Evolutionary conservation across 2,888 invertebrate species (phyloP), one percentile per base, ranked within the genome.

Genomic region (Aplocera efformata): DNA sequence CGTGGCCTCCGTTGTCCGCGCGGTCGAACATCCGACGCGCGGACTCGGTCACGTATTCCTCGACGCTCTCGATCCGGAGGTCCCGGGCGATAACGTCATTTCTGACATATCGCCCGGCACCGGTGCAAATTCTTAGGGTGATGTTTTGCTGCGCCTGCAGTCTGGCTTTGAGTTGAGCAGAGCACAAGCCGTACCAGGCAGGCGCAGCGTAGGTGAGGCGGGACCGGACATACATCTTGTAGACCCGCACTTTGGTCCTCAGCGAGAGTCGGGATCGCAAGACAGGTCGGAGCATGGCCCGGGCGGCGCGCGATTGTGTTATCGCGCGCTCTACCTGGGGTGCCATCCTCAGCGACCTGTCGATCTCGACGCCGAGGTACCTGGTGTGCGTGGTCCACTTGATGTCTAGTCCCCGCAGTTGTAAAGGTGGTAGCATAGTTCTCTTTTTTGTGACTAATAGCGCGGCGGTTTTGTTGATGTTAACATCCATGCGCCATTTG

Each of bases 281-380:
- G 1, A 60, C 39, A 0, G 56, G 50, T 0, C 39, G 31, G 0
- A 60, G 55, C 0, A 29, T 9, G 1, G 29, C 9, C n/a, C 47
- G 9, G 0, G 53, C 48, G 0, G 11, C 4, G 1, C 25, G 23
- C 0, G 50, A 42, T 7, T 29, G 17, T 7, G 9, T 17, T 4
- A 51, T 7, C 5, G 42, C 47, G 6, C 41, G 23, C 0, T 34
- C 10, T 0, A 40, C 34, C 23, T 58, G 55, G 3, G 32, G 25
- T 1, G 1, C 7, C 56, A 56, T 50, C 0, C 29, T 48, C 1
- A 57, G 36, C 3, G 29, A 2, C 1, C 33, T 6, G 29, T 56
- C 51, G 3, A 56, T 48, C n/a, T 26, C 40, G 3, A 56, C 48
- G 6, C 56, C 55, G 4, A 56, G 49, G 45, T 56, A 56, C 17